These are phyloP conservation scores for Achroia grisella DNA, from an alignment of 1,140 invertebrate genomes.

Conservation along the genomic window DNA sequence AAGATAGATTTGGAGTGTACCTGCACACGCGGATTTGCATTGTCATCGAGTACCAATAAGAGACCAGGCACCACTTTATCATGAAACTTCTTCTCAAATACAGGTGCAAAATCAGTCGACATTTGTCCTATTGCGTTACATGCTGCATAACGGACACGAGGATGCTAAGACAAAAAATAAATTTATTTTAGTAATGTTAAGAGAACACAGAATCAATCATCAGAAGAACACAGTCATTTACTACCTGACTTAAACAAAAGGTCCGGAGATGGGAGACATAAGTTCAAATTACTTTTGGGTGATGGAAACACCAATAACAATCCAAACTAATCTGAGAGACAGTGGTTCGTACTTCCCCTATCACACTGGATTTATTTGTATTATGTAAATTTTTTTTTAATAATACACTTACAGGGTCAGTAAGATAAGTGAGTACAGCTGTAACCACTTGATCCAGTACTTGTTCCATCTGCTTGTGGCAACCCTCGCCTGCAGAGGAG, in stretches of 20 bases:
- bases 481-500: slow-evolving; percentile 98
- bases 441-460: slow-evolving; percentile 93
- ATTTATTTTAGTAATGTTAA: background rate
- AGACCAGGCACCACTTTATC: slow-evolving; percentile 93
- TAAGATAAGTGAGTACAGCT: slow-evolving; percentile 90
- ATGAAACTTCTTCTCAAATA: slow-evolving; percentile 98
- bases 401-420: slow-evolving; percentile 77
- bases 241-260: too few relatives aligned
- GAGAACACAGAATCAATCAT: too few relatives aligned
- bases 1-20: slow-evolving; percentile 18
- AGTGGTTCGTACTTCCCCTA: too few relatives aligned
- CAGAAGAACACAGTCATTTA: too few relatives aligned
- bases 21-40: slow-evolving; percentile 94
- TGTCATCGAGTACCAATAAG: slow-evolving; percentile 92
- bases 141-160: slow-evolving; percentile 94
- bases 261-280: too few relatives aligned
- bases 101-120: slow-evolving; percentile 98
- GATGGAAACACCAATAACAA: too few relatives aligned
- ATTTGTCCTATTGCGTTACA: slow-evolving; percentile 99
- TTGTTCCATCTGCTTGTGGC: slow-evolving; percentile 97
- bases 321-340: too few relatives aligned
- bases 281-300: too few relatives aligned
- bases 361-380: too few relatives aligned
- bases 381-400: too few relatives aligned
- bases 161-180: slow-evolving; percentile 78